phyloP scores from a whole-genome alignment of 2,797 vertebrate genomes.

The Tadarida brasiliensis region DNA sequence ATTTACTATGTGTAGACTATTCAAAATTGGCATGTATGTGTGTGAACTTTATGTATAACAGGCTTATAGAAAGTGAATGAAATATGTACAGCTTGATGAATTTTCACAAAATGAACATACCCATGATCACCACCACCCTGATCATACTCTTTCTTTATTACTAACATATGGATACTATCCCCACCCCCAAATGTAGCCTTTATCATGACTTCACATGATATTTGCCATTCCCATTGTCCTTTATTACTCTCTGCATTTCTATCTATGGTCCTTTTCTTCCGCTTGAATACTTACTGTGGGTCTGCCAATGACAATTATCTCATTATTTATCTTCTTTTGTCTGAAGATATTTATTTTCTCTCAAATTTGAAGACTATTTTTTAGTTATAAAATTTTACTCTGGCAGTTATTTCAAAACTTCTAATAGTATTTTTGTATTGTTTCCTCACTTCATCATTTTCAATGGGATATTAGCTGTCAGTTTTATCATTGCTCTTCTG shows the following conservation, averaged over 20 bases:
- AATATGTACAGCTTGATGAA: background rate
- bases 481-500: background rate
- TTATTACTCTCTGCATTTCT: background rate
- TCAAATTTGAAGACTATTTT: background rate
- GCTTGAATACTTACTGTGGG: background rate
- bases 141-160: background rate
- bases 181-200: background rate
- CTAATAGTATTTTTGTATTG: background rate
- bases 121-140: background rate
- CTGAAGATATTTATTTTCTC: slow-evolving; percentile 5
- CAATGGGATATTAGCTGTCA: background rate
- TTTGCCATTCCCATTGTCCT: background rate
- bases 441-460: slow-evolving; percentile 22
- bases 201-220: background rate
- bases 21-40: background rate
- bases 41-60: background rate
- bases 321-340: background rate
- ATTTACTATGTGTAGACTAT: background rate
- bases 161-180: background rate
- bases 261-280: background rate
- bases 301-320: background rate
- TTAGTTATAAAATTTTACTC: slow-evolving; percentile 2
- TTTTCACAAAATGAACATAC: background rate
- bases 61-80: background rate
- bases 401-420: background rate